phyloP scores from a whole-genome alignment of 2,113 vertebrate genomes.

The Bufo bufo region DNA sequence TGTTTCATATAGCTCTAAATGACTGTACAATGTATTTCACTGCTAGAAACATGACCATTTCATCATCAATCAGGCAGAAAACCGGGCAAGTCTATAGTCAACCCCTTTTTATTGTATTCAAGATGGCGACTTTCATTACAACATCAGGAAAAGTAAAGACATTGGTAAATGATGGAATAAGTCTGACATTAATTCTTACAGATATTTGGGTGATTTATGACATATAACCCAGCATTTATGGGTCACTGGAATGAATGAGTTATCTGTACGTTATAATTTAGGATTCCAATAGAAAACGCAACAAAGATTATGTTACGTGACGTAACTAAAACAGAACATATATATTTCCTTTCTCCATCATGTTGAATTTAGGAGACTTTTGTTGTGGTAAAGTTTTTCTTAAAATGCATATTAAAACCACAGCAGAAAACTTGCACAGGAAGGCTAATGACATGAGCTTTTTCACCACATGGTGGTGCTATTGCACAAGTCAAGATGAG shows the following conservation, averaged over 20 bases:
- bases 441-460: neutral
- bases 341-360: too few relatives aligned
- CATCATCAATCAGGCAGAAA: too few relatives aligned
- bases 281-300: neutral
- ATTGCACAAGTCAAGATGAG: slow-evolving; percentile 19
- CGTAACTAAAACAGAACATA: too few relatives aligned
- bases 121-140: neutral
- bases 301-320: neutral
- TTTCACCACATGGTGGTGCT: slow-evolving; percentile 43
- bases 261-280: neutral
- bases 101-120: neutral
- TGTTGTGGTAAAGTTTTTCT: neutral
- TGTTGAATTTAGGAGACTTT: too few relatives aligned
- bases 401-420: too few relatives aligned
- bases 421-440: too few relatives aligned
- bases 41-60: too few relatives aligned
- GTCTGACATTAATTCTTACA: neutral
- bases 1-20: neutral
- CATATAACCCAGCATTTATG: neutral
- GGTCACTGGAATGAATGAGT: neutral
- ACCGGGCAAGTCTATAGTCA: too few relatives aligned
- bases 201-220: too few relatives aligned
- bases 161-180: neutral
- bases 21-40: neutral
- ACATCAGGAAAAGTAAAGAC: neutral